A percentile compares a stretch with the other conserved stretches of the same genome.
phyloP scores from a whole-genome alignment of 2,888 invertebrate species.

The Cheilosia variabilis region DNA sequence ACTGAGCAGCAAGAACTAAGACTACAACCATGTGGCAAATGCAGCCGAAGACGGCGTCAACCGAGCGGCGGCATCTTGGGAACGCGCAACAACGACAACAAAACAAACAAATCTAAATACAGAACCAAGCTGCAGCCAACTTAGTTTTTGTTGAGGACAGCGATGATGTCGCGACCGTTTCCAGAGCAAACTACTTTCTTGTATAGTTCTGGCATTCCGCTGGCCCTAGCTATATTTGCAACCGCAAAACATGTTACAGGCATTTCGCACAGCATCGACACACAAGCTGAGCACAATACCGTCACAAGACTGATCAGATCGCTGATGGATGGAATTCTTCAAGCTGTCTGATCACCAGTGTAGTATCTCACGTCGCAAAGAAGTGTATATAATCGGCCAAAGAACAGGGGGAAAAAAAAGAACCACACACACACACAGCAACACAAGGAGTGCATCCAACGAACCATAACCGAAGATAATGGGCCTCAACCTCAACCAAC shows the following conservation, averaged over 20 bases:
- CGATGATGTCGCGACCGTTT: slow-evolving; percentile 58
- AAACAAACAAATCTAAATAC: not conserved
- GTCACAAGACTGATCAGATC: slow-evolving; percentile 23
- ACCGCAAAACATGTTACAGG: slow-evolving; percentile 38
- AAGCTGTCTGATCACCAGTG: slow-evolving; percentile 32
- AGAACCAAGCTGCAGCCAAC: slow-evolving; percentile 1
- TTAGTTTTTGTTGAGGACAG: slow-evolving; percentile 8
- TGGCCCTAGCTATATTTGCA: slow-evolving; percentile 25
- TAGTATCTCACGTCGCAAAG: slow-evolving; percentile 33
- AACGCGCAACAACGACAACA: slow-evolving; percentile 17
- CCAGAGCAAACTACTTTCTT: slow-evolving; percentile 49
- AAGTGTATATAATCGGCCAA: slow-evolving; percentile 40
- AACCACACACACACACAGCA: not conserved
- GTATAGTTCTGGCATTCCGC: slow-evolving; percentile 53
- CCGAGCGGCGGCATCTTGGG: slow-evolving; percentile 17
- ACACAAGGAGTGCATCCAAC: slow-evolving; percentile 35
- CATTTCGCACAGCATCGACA: slow-evolving; percentile 37
- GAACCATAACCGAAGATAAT: slow-evolving; percentile 69
- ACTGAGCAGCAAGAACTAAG: slow-evolving; percentile 10
- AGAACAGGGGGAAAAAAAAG: not conserved
- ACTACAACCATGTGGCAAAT: slow-evolving; percentile 6
- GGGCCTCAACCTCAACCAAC: slow-evolving; percentile 22
- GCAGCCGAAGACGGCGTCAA: slow-evolving; percentile 24
- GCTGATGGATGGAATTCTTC: slow-evolving; percentile 46
- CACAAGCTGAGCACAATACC: slow-evolving; percentile 38